Evolutionary conservation across 2,888 invertebrate species (phyloP), one percentile per base, ranked within the genome.

Genomic region (Rotaria macrura): DNA sequence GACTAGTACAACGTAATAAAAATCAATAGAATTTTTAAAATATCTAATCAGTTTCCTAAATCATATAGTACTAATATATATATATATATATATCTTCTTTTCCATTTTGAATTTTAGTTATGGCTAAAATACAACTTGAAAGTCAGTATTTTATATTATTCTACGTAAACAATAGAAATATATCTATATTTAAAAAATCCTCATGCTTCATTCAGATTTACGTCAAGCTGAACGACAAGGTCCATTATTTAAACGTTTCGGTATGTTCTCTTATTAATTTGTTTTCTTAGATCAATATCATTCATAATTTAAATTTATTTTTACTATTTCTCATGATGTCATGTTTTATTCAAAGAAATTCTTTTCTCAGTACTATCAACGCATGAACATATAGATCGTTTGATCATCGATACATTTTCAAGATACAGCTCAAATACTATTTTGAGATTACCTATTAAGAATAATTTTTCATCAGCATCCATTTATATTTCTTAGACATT

Each of bases 161-260:
- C 23, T 4, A 74, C 1, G 9, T 40, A 4, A n/a, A n/a, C 17
- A 40, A 25, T 25, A 20, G 7, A 23, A 25, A 38, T 1, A 7
- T 43, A 43, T 49, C 0, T 65, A 25, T 79, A 43, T 43, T 72
- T 47, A 47, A 9, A 47, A 47, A 12, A 47, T 4, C 47, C 9
- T 23, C 23, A 38, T 40, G n/a, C 38, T 79, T 17, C 9, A 43
- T 79, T 40, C 38, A 79, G 79, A 79, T 79, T 79, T 79, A n/a
- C 79, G 79, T 40, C 79, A 79, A 79, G 79, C 79, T 0, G 79
- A 79, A n/a, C 23, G 17, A 79, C 79, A 79, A 79, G 79, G 79
- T 14, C 79, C 79, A 79, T 79, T 79, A 43, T 79, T 43, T 14
- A 79, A 79, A 79, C 79, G 43, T 79, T n/a, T 43, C 43, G 79